Base-by-base conservation (phyloP, 2,113 vertebrate species). In the Oophaga pumilio region DNA sequence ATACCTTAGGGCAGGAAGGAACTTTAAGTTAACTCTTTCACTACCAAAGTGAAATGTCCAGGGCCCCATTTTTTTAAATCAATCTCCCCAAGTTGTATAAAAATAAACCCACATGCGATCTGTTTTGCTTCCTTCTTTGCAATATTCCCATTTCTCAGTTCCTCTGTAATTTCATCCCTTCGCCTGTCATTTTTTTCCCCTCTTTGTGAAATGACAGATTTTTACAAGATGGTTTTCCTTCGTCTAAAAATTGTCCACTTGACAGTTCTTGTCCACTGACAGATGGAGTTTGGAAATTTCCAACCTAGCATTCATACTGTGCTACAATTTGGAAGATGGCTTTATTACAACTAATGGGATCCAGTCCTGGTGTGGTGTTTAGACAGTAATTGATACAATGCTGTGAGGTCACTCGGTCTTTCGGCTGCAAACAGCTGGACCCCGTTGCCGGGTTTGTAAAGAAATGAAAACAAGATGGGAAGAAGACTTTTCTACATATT, bases 371-470 rank as follows among this genome's bases (percentile, higher is more conserved):
- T 7, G 56, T 33, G 11, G 77, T 60, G 24, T 80, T 80, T 26
- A 59, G 60, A 4, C 24, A 28, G 77, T 80, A 80, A 80, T 13
- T 18, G 56, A 43, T 33, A 60, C 24, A 18, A 28, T 28, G 76
- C 0, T 60, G 57, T 28, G 77, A 60, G 56, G 57, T 59, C 77
- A 80, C 17, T 33, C 6, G 15, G 53, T 20, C 53, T 80, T 5
- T 50, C 15, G 60, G 77, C 52, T 79, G 77, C 77, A 28, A 79
- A 79, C 77, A 79, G 53, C 77, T 80, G 77, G 77, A 59, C 24
- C 14, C 53, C 33, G 15, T 60, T 17, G 28, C 24, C 33, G 2
- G 0, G 1, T 56, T 17, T 78, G 24, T 53, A 80, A 24, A 49
- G 15, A 57, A 28, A 59, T 57, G 10, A 80, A 33, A 57, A 80